Evolutionary conservation across 2,113 vertebrate species (phyloP).

Genomic region (Cyprinodon brontotheroides): DNA sequence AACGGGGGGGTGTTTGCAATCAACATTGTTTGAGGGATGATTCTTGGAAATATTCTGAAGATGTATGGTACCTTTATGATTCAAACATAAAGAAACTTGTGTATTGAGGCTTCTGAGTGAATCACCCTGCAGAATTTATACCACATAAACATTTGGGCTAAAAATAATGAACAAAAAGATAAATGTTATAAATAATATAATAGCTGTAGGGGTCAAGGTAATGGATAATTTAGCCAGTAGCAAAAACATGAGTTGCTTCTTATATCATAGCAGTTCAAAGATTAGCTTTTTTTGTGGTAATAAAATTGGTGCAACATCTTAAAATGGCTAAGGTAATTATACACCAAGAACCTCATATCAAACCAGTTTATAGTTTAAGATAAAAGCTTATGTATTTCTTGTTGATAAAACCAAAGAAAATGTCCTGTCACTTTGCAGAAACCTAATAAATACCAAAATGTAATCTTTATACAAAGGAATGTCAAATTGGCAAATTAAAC

Average conservation of each 20-base stretch:
- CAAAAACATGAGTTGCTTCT: neutral
- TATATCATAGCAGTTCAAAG: neutral
- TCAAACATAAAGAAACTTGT: neutral
- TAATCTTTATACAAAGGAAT: neutral
- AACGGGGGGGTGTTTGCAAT: conserved; percentile 7
- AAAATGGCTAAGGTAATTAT: too few species aligned
- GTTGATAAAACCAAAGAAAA: neutral
- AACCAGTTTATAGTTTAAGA: neutral
- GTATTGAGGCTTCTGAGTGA: neutral
- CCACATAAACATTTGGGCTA: too few species aligned
- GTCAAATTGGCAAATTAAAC: neutral
- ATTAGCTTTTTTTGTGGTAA: neutral
- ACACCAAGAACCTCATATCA: neutral
- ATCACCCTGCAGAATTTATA: too few species aligned
- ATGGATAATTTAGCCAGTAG: neutral
- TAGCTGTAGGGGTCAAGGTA: neutral
- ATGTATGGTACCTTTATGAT: neutral
- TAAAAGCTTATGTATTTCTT: neutral
- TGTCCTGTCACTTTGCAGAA: neutral
- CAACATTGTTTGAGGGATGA: neutral
- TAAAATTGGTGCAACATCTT: neutral
- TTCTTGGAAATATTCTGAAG: neutral
- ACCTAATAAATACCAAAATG: conserved; percentile 7
- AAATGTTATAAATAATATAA: neutral
- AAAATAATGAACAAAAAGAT: neutral